A percentile compares a stretch with the other conserved stretches of the same genome.
Evolutionary conservation across 2,888 invertebrate genomes (phyloP).

Genomic region (Psylliodes chrysocephalus): DNA sequence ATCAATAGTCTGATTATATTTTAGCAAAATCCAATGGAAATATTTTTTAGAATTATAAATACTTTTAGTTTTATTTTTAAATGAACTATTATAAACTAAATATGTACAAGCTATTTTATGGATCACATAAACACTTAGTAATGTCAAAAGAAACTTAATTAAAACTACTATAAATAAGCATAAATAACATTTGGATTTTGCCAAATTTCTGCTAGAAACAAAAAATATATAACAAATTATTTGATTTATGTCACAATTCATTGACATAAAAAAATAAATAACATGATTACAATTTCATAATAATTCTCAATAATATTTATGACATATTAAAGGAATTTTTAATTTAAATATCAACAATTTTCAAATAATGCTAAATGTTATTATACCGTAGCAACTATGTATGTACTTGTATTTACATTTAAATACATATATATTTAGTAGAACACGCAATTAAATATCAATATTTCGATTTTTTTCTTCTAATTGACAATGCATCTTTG

Average conservation of each 20-base stretch:
- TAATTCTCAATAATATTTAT: slow-evolving; percentile 50
- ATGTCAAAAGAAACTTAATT: neutral
- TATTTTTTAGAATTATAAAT: neutral
- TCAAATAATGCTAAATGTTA: slow-evolving; percentile 16
- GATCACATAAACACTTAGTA: slow-evolving; percentile 2
- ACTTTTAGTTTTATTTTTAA: too few species aligned
- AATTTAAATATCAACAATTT: slow-evolving; percentile 12
- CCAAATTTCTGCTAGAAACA: slow-evolving; percentile 1
- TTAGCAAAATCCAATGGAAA: slow-evolving; percentile 17
- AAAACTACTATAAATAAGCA: slow-evolving; percentile 3
- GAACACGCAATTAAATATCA: too few species aligned
- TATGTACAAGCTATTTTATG: neutral
- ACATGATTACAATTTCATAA: slow-evolving; percentile 31
- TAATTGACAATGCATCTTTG: too few species aligned
- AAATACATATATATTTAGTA: too few species aligned
- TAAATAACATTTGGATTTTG: slow-evolving; percentile 13
- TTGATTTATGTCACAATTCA: slow-evolving; percentile 48
- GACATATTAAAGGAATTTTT: slow-evolving; percentile 52
- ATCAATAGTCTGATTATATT: slow-evolving; percentile 1
- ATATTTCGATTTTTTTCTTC: too few species aligned
- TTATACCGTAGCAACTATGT: slow-evolving; percentile 40
- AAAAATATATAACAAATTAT: slow-evolving; percentile 29
- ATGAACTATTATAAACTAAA: neutral
- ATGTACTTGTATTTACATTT: too few species aligned
- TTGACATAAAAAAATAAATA: slow-evolving; percentile 52